Base-by-base conservation (phyloP, 1,140 invertebrate genomes). In the Drosophila micromelanica region DNA sequence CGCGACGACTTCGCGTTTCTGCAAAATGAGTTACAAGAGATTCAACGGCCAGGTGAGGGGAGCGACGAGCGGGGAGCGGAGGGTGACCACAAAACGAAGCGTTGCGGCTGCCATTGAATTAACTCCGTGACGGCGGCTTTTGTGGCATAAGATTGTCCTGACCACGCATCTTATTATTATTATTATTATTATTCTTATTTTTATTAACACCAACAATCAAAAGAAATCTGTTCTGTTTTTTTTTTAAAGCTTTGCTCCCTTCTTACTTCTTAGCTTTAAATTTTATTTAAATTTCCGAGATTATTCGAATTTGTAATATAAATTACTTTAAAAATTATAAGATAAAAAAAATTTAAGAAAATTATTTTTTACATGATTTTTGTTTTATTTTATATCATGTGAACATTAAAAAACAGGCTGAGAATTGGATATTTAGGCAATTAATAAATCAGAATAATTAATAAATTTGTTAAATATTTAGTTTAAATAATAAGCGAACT, bases 81-180 rank as follows among this genome's bases (percentile, higher is more conserved):
- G 42, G 35, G 17, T 13, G 13, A 73, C 70, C 70, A 54, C 70
- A 73, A 73, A 67, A 68, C 35, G 70, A 64, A 37, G 35, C 62
- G 40, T 68, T 73, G 55, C 40, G 70, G 46, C 42, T 60, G 63
- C 38, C 70, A 54, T 54, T 68, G 70, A 73, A 73, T 68, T 46
- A 73, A 68, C 48, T 57, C n/a, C 9, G 15, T 13, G 49, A 11
- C 49, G 35, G 23, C 9, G n/a, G 37, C 9, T 30, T 48, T 40
- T 42, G 15, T 11, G 23, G n/a, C 35, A 12, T 11, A 59, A 52
- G 42, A 59, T 69, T 65, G 38, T 65, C 69, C 70, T 73, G 62
- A 60, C 63, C 70, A 67, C 69, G 69, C 69, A 65, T 71, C 61
- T 49, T 55, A 71, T 71, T 71, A 71, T 64, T 40, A 55, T 27